phyloP scores from a whole-genome alignment of 64 coral and sea anemone species.

The Acropora yongei region DNA sequence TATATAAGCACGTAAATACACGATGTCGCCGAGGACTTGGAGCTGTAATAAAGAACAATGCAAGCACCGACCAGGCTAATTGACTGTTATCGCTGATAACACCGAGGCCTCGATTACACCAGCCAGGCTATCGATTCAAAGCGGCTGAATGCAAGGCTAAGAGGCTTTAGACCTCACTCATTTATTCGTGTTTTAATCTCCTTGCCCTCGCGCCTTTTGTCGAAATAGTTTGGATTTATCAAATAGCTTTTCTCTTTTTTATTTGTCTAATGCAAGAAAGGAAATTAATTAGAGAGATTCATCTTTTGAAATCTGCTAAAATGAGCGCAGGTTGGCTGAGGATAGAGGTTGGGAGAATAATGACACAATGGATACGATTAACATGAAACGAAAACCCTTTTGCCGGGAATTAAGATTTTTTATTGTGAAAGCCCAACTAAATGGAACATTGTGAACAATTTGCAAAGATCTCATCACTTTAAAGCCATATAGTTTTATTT shows the following conservation, averaged over 20 bases:
- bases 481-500: background rate
- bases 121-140: background rate
- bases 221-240: constrained; percentile 8
- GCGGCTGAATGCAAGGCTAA: background rate
- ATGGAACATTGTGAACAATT: constrained; percentile 1
- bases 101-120: background rate
- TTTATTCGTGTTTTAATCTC: background rate
- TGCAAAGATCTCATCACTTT: constrained; percentile 7
- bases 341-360: background rate
- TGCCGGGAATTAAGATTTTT: constrained; percentile 1
- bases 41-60: constrained; percentile 22
- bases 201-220: background rate
- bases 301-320: constrained; percentile 22
- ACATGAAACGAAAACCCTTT: constrained; percentile 15
- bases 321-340: background rate
- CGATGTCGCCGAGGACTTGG: constrained; percentile 11
- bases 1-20: background rate
- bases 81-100: background rate
- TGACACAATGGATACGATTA: background rate
- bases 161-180: background rate
- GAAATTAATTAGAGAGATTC: constrained; percentile 51
- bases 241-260: background rate
- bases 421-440: background rate
- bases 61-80: constrained; percentile 4
- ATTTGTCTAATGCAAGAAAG: constrained; percentile 18